A percentile compares a stretch with the other conserved stretches of the same genome.
Evolutionary conservation across 92 coral and sea anemone genomes (phyloP).

Genomic region (Heliopora coerulea): DNA sequence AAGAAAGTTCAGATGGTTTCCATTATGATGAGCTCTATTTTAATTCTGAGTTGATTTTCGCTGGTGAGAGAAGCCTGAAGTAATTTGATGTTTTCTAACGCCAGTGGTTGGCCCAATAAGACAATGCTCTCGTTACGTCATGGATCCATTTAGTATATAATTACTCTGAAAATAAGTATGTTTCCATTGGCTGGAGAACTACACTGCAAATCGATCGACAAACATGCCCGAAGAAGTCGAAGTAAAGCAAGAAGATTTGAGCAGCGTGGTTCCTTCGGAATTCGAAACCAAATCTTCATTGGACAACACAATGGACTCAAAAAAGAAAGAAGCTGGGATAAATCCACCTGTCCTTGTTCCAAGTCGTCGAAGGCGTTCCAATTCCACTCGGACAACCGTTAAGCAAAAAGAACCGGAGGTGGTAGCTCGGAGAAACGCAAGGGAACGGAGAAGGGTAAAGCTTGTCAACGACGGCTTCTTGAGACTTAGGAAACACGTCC

Average conservation of each 20-base stretch:
- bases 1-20: no score
- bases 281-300: background rate
- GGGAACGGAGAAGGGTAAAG: constrained; percentile 93
- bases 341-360: constrained; percentile 83
- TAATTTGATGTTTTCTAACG: background rate
- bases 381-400: constrained; percentile 68
- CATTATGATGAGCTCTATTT: background rate
- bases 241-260: background rate
- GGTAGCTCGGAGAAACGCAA: constrained; percentile 93
- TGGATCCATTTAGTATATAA: background rate
- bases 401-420: constrained; percentile 99
- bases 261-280: background rate
- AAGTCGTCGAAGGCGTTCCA: constrained; percentile 69
- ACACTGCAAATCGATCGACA: background rate
- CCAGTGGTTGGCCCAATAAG: background rate
- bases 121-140: background rate
- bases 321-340: constrained; percentile 4
- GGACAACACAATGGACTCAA: background rate
- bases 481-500: constrained; percentile 95
- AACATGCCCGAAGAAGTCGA: constrained; percentile 7
- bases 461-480: constrained; percentile 97
- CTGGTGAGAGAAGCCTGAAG: background rate
- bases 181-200: background rate
- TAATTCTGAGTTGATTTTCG: background rate
- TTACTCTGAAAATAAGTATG: background rate